Evolutionary conservation across 2,113 vertebrate species (phyloP), one percentile per base, ranked within the genome.

Genomic region (Chloroceryle aenea): DNA sequence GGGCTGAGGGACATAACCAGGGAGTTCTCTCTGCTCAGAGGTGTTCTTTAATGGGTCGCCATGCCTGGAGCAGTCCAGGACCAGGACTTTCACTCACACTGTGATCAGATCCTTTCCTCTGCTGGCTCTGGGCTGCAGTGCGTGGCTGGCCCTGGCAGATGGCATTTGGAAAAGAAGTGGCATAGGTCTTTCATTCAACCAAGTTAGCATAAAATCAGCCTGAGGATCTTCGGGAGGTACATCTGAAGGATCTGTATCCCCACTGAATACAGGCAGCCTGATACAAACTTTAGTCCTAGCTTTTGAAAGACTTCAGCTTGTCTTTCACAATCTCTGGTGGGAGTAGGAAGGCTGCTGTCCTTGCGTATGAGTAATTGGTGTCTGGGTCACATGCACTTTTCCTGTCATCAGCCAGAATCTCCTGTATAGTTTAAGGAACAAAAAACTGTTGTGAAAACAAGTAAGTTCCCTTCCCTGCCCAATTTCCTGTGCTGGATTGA

Each of bases 401-500:
- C 32, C 61, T 29, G 23, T 86, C 56, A 21, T 20, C 76, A 80
- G 4, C 50, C 48, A 38, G 47, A 50, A 27, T 71, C 45, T 74
- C 27, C 38, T 23, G 2, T 2, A 8, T 27, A 11, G 18, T 74
- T 95, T 90, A 83, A 75, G 86, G 93, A 97, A 96, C 73, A 8
- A 85, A 71, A 77, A 93, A 34, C 58, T 34, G 3, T 95, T 94
- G 89, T 63, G 90, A 76, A 95, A 95, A 73, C 80, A 75, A 78
- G 34, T 34, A 55, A 67, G 69, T 96, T 96, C 91, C 86, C 89
- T 86, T 14, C 47, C 43, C 82, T 88, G 55, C 61, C 62, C 48
- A 53, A 25, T 89, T 96, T 96, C 92, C 86, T 93, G 48, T 85
- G 88, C 79, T 40, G 25, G 66, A 55, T 97, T 97, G 88, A 77